Conservation (phyloP, 2,113 vertebrate genomes). For the Hippocampus mohnikei region DNA sequence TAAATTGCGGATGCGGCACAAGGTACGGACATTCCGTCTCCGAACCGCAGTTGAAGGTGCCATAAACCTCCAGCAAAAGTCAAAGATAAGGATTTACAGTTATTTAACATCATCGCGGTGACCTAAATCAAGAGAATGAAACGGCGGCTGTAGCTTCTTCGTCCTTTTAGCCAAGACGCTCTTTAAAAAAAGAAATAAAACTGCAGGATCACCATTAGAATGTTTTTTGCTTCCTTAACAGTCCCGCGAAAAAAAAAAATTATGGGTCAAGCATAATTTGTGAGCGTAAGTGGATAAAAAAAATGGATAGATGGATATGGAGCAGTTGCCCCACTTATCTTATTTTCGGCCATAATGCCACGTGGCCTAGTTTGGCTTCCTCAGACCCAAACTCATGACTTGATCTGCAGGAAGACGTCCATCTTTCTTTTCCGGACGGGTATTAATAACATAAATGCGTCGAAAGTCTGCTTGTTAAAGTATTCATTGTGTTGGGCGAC, state of each 20-base stretch:
- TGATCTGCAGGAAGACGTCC: conserved; percentile 37
- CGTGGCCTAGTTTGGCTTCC: conserved; percentile 7
- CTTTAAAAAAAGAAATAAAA: background rate
- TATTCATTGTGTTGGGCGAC: conserved; percentile 36
- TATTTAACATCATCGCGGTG: conserved; percentile 70
- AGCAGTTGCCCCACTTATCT: background rate
- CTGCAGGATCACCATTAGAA: background rate
- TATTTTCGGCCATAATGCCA: background rate
- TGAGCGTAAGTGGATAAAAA: too few relatives aligned
- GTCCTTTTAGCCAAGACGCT: conserved; percentile 56
- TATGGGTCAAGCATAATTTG: too few relatives aligned
- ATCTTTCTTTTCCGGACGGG: conserved; percentile 32
- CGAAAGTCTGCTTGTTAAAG: conserved; percentile 51
- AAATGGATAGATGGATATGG: background rate
- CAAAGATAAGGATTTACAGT: conserved; percentile 77
- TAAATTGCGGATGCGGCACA: conserved; percentile 62
- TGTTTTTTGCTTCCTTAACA: background rate
- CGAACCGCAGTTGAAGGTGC: conserved; percentile 70
- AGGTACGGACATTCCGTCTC: conserved; percentile 70
- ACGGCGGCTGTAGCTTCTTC: conserved; percentile 66
- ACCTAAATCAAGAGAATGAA: conserved; percentile 73
- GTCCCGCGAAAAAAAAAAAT: background rate
- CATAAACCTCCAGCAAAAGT: conserved; percentile 73
- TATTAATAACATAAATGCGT: conserved; percentile 49
- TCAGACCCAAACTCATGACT: conserved; percentile 38